A percentile compares a stretch with the other conserved stretches of the same genome.
These are phyloP conservation scores for Lacerta viridis DNA, from an alignment of 2,797 vertebrate species.

Conservation along the genomic window DNA sequence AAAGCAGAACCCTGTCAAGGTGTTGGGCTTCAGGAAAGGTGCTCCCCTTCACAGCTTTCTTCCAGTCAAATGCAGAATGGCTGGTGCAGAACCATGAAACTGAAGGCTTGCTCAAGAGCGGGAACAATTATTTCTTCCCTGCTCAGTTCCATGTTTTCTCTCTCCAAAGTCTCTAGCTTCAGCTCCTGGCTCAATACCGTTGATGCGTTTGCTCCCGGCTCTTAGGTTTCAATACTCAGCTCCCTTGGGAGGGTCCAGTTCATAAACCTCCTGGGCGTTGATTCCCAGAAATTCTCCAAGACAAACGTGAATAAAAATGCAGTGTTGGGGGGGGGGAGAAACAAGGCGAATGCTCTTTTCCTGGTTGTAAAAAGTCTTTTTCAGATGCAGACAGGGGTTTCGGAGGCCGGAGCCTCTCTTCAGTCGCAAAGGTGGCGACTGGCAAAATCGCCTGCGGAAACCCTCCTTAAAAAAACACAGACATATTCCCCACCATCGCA, in stretches of 20 bases:
- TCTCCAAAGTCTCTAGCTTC: conserved; percentile 4
- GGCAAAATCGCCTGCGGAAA: conserved; percentile 10
- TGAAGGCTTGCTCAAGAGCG: not conserved
- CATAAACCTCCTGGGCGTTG: not conserved
- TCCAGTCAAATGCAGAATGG: not conserved
- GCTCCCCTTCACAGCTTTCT: not conserved
- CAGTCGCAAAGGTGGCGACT: conserved; percentile 12
- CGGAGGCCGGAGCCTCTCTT: not conserved
- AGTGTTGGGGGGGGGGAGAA: not conserved
- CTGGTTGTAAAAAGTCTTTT: conserved; percentile 22
- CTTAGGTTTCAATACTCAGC: conserved; percentile 17
- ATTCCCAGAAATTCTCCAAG: conserved; percentile 18
- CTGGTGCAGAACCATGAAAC: not conserved
- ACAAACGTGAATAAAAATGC: conserved; percentile 32
- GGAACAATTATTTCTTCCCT: not conserved
- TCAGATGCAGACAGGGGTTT: not conserved
- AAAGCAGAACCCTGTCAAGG: not conserved
- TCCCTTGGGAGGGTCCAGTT: conserved; percentile 22
- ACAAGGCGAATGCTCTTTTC: conserved; percentile 20
- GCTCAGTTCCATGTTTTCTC: not conserved
- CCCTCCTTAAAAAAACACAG: conserved; percentile 14
- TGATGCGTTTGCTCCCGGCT: conserved; percentile 1
- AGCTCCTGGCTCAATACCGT: conserved; percentile 11
- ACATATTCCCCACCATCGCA: conserved; percentile 27
- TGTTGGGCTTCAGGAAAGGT: not conserved